Conservation (phyloP, 1,140 invertebrate genomes). For the Brachionus calyciflorus region DNA sequence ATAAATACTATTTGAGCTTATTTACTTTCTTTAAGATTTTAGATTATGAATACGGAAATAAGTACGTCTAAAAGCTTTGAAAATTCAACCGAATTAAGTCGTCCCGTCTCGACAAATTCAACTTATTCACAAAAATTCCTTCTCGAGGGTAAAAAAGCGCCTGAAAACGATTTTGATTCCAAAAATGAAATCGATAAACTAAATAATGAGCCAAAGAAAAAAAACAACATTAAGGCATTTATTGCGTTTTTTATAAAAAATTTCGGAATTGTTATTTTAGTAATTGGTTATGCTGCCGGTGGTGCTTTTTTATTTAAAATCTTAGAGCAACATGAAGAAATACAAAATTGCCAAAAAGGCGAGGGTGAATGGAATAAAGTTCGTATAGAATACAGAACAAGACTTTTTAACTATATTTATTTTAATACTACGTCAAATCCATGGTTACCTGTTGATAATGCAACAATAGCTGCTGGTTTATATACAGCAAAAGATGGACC, state of each 20-base stretch:
- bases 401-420: slow-evolving; percentile 45
- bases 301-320: slow-evolving; percentile 88
- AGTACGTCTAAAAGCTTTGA: not conserved
- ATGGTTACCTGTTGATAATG: slow-evolving; percentile 41
- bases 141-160: not conserved
- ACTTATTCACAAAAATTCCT: not conserved
- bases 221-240: not conserved
- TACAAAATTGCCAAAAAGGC: slow-evolving; percentile 50
- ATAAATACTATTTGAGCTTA: no score
- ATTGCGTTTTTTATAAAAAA: slow-evolving; percentile 71
- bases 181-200: not conserved
- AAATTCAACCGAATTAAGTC: not conserved
- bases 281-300: slow-evolving; percentile 85
- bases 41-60: not conserved
- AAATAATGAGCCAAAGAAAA: not conserved
- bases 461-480: not conserved
- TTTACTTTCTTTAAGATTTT: not conserved
- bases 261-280: slow-evolving; percentile 82
- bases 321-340: slow-evolving; percentile 74
- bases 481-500: slow-evolving; percentile 32
- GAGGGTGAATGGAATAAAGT: slow-evolving; percentile 34
- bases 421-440: slow-evolving; percentile 44
- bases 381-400: not conserved
- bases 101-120: not conserved
- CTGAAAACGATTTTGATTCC: not conserved